A percentile compares a stretch with the other conserved stretches of the same genome.
phyloP scores from a whole-genome alignment of 1,140 invertebrate genomes.

The Trachymyrmex septentrionalis region DNA sequence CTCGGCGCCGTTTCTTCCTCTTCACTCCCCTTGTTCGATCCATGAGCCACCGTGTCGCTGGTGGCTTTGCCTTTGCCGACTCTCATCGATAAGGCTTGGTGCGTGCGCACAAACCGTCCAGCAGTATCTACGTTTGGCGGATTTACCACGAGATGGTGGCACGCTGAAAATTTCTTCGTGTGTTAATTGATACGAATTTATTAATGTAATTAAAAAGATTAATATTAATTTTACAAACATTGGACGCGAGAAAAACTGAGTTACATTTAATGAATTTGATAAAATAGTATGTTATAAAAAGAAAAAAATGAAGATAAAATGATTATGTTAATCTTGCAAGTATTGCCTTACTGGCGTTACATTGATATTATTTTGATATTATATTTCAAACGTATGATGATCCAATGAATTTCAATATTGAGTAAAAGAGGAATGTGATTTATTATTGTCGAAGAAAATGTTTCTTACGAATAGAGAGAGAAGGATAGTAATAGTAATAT shows the following conservation, averaged over 20 bases:
- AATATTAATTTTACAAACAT: background rate
- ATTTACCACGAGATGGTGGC: slow-evolving; percentile 73
- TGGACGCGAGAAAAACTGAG: background rate
- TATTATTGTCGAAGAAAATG: background rate
- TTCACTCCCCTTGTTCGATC: slow-evolving; percentile 31
- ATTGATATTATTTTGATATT: background rate
- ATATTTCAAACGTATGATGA: background rate
- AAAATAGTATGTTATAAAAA: background rate
- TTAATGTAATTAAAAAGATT: background rate
- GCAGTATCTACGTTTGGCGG: slow-evolving; percentile 6
- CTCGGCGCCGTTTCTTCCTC: background rate
- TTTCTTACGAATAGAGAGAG: background rate
- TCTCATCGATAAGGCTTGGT: slow-evolving; percentile 56
- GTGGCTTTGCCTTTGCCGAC: slow-evolving; percentile 26
- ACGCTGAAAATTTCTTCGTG: background rate
- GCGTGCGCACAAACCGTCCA: slow-evolving; percentile 44
- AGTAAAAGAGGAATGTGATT: background rate
- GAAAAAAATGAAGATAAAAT: background rate
- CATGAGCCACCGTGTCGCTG: background rate
- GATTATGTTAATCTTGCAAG: background rate
- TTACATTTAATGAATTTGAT: background rate
- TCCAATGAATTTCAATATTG: background rate
- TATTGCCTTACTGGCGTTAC: background rate
- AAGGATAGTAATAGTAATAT: background rate
- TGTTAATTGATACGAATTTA: background rate